Base-by-base conservation (phyloP, 2,888 invertebrate species). In the Philereme vetulata region DNA sequence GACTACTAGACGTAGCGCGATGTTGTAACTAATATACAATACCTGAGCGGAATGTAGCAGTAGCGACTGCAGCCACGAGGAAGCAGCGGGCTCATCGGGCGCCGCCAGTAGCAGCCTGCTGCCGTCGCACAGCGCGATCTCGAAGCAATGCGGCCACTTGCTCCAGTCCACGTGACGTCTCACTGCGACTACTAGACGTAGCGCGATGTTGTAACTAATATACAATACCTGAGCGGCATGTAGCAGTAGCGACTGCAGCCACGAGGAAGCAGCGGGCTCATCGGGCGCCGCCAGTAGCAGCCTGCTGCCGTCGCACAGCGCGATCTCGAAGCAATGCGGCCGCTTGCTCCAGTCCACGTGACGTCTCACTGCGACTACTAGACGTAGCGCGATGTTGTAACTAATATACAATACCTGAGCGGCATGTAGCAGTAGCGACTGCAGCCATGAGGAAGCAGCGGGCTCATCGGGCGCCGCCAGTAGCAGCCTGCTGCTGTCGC, bases 401-500 rank as follows among this genome's bases (percentile, higher is more conserved):
- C n/a, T n/a, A n/a, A n/a, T n/a, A n/a, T n/a, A n/a, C n/a, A 42
- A 38, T 56, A 89, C 90, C 85, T 93, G 91, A 8, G 96, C 96
- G 38, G 96, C 95, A 77, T 96, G 96, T 46, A 96, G 91, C 63
- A 97, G 90, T 59, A 98, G 92, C 53, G 95, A 95, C 81, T 97
- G 97, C 51, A 97, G 88, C 98, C 98, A 98, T 64, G 96, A 96
- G 4, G 96, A 96, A 0, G 97, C 96, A 35, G 97, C 96, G 63
- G 95, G 95, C 76, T 97, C 96, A 74, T 97, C 96, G 0, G 97
- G 96, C 0, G 97, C 97, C 0, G 97, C 97, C 66, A 98, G 90
- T 76, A 96, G 94, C 58, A 96, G 91, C 3, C 95, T 90, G 61
- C 93, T 93, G 46, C 93, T 90, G 65, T 93, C 94, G 5, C 95